A percentile compares a stretch with the other conserved stretches of the same genome.
Conservation (phyloP, 2,888 invertebrate species). For the Icerya purchasi region DNA sequence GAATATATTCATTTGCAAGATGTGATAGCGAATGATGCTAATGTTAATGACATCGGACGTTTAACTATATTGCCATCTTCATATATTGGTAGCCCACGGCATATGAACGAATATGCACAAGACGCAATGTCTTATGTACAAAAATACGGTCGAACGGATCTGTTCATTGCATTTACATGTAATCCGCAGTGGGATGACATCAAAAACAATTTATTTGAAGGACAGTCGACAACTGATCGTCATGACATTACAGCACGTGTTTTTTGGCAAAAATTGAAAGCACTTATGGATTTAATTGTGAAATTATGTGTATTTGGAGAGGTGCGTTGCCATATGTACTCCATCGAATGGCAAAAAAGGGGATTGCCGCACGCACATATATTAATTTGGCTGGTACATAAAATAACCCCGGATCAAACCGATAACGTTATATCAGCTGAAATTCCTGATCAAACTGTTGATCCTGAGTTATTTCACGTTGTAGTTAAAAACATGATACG, state of each 20-base stretch:
- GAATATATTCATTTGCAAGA: slow-evolving; percentile 22
- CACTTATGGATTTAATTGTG: slow-evolving; percentile 12
- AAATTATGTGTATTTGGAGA: slow-evolving; percentile 15
- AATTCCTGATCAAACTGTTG: slow-evolving; percentile 21
- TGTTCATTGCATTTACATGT: slow-evolving; percentile 21
- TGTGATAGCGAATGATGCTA: slow-evolving; percentile 19
- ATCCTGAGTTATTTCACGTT: slow-evolving; percentile 19
- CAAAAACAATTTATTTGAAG: slow-evolving; percentile 12
- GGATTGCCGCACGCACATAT: slow-evolving; percentile 22
- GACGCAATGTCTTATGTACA: slow-evolving; percentile 23
- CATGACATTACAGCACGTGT: slow-evolving; percentile 16
- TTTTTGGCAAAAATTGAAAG: slow-evolving; percentile 15
- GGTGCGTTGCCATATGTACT: slow-evolving; percentile 19
- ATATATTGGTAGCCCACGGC: slow-evolving; percentile 20
- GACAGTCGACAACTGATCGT: slow-evolving; percentile 19
- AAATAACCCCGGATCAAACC: slow-evolving; percentile 21
- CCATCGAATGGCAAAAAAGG: slow-evolving; percentile 21
- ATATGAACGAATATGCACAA: slow-evolving; percentile 22
- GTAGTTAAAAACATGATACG: slow-evolving; percentile 23
- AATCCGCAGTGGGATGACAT: slow-evolving; percentile 22
- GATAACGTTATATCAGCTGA: slow-evolving; percentile 22
- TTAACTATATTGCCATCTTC: slow-evolving; percentile 21
- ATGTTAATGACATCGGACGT: slow-evolving; percentile 18
- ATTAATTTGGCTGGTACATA: slow-evolving; percentile 22
- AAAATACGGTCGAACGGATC: slow-evolving; percentile 18